Evolutionary conservation across 2,797 vertebrate species (phyloP).

Genomic region (Onychomys torridus): DNA sequence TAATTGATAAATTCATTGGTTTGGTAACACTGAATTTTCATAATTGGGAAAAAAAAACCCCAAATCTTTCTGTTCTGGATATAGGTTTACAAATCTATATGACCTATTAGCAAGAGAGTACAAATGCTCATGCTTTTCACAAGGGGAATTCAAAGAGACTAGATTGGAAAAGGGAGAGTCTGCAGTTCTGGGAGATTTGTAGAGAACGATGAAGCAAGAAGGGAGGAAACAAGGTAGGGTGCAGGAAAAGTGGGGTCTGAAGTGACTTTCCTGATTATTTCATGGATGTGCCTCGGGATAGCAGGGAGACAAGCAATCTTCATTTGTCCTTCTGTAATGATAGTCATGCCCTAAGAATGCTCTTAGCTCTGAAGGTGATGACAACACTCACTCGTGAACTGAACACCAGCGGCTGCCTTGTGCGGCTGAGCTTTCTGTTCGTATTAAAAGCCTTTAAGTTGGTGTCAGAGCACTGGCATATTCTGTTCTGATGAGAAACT

Average conservation of each 20-base stretch:
- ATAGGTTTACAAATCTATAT: not conserved
- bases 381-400: slow-evolving; percentile 29
- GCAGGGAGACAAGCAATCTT: not conserved
- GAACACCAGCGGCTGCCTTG: not conserved
- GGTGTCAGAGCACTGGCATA: not conserved
- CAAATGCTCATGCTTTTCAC: slow-evolving; percentile 36
- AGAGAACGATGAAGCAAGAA: not conserved
- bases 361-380: slow-evolving; percentile 47
- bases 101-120: not conserved
- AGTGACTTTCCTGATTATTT: slow-evolving; percentile 23
- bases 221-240: not conserved
- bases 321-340: not conserved
- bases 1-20: not conserved
- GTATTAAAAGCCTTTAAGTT: slow-evolving; percentile 21
- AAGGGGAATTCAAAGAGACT: slow-evolving; percentile 6
- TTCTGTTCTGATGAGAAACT: slow-evolving; percentile 58
- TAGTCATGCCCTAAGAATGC: not conserved
- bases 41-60: not conserved
- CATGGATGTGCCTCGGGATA: not conserved
- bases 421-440: not conserved
- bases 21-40: slow-evolving; percentile 21
- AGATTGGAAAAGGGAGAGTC: not conserved
- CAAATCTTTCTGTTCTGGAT: not conserved
- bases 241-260: not conserved
- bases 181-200: not conserved